phyloP scores from a whole-genome alignment of 2,113 vertebrate species.

The Stigmatopora argus region DNA sequence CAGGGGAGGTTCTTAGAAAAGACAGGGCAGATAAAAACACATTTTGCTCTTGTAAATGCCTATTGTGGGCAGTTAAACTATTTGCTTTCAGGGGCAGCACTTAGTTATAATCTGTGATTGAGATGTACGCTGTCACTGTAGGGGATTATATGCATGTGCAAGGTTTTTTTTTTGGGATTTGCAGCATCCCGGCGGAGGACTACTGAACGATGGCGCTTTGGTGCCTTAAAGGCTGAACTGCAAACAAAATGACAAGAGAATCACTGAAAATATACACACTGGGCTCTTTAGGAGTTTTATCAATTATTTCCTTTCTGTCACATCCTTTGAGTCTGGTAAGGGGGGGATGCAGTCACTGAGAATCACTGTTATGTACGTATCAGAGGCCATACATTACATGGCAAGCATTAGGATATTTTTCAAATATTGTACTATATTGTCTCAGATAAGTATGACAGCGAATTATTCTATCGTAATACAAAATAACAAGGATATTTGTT shows the following conservation, averaged over 20 bases:
- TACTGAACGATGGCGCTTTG: constrained; percentile 8
- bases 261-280: constrained; percentile 9
- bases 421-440: not conserved
- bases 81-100: constrained; percentile 20
- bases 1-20: not conserved
- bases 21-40: not conserved
- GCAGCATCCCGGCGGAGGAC: not conserved
- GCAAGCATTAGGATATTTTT: constrained; percentile 7
- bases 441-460: constrained; percentile 1
- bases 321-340: not conserved
- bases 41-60: not conserved
- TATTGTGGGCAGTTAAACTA: not conserved
- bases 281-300: constrained; percentile 12
- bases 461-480: constrained; percentile 9
- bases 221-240: constrained; percentile 6
- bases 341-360: not conserved
- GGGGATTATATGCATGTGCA: constrained; percentile 26
- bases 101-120: constrained; percentile 15
- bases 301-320: constrained; percentile 16
- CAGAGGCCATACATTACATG: not conserved
- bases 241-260: constrained; percentile 6
- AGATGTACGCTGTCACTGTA: constrained; percentile 8
- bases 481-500: not conserved
- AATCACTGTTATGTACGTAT: constrained; percentile 9
- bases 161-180: constrained; percentile 6